A percentile compares a stretch with the other conserved stretches of the same genome.
Evolutionary conservation across 2,113 vertebrate species (phyloP).

Genomic region (Ctenodactylus gundi): DNA sequence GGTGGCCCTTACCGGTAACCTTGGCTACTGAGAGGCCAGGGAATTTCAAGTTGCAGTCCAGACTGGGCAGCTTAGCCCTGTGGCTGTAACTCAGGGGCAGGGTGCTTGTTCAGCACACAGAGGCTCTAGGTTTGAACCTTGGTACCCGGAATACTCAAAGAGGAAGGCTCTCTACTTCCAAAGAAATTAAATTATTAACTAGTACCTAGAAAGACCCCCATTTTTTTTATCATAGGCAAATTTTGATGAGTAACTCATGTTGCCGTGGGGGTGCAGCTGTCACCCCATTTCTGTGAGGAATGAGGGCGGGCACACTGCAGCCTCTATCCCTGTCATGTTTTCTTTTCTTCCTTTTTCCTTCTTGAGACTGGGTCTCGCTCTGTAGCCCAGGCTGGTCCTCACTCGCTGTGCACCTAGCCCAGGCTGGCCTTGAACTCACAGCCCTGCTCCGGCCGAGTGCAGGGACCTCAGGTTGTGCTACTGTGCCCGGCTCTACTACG

Average conservation of each 20-base stretch:
- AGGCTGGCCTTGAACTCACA: too few relatives aligned
- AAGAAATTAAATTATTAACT: not conserved
- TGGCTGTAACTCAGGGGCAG: not conserved
- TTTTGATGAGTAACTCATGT: not conserved
- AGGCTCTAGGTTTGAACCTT: not conserved
- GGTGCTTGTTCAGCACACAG: not conserved
- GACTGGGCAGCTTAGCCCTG: not conserved
- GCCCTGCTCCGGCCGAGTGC: too few relatives aligned
- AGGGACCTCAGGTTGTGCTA: too few relatives aligned
- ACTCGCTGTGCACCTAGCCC: too few relatives aligned
- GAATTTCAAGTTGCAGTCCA: not conserved
- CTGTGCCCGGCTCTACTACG: too few relatives aligned
- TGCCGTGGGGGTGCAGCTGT: too few relatives aligned
- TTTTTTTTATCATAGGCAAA: not conserved
- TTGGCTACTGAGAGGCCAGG: not conserved
- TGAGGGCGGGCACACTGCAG: too few relatives aligned
- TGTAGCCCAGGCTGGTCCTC: too few relatives aligned
- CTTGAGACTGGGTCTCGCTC: too few relatives aligned
- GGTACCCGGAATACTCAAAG: not conserved
- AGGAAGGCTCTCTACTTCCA: not conserved
- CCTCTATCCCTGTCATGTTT: too few relatives aligned
- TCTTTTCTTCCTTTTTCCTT: too few relatives aligned
- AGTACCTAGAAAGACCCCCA: not conserved
- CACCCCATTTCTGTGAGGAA: too few relatives aligned
- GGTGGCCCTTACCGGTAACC: not conserved